These are phyloP conservation scores for Acestrorhynchus altus DNA, from an alignment of 2,797 vertebrate genomes.

Conservation along the genomic window DNA sequence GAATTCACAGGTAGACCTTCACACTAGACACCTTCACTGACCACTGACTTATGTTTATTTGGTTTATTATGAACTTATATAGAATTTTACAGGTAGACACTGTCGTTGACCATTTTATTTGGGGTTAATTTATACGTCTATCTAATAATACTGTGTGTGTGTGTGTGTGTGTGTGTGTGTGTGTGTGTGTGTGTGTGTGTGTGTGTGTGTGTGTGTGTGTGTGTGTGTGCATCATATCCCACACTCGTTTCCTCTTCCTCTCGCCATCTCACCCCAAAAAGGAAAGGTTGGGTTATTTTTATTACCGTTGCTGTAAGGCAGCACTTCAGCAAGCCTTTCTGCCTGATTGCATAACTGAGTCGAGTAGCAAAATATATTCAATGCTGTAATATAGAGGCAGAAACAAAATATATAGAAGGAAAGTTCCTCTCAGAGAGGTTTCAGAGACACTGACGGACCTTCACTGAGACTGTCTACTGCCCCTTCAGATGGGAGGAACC, in stretches of 20 bases:
- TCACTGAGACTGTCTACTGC: background rate
- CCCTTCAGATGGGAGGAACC: background rate
- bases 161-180: too few relatives aligned
- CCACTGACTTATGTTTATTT: too few relatives aligned
- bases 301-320: conserved; percentile 26
- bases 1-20: too few relatives aligned
- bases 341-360: conserved; percentile 49
- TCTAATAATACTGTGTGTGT: background rate
- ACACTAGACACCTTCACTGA: too few relatives aligned
- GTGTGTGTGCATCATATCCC: background rate
- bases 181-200: conserved; percentile 15
- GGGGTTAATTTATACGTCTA: background rate
- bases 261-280: conserved; percentile 8
- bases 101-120: too few relatives aligned
- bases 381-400: conserved; percentile 25
- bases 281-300: conserved; percentile 29
- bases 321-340: conserved; percentile 39
- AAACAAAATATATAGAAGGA: background rate
- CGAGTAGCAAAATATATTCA: conserved; percentile 26
- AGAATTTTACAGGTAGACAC: too few relatives aligned
- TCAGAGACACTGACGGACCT: background rate
- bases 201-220: background rate
- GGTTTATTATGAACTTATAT: too few relatives aligned
- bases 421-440: background rate
- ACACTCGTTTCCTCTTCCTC: background rate